phyloP scores from a whole-genome alignment of 2,888 invertebrate species.

The Eudasyphora cyanicolor region DNA sequence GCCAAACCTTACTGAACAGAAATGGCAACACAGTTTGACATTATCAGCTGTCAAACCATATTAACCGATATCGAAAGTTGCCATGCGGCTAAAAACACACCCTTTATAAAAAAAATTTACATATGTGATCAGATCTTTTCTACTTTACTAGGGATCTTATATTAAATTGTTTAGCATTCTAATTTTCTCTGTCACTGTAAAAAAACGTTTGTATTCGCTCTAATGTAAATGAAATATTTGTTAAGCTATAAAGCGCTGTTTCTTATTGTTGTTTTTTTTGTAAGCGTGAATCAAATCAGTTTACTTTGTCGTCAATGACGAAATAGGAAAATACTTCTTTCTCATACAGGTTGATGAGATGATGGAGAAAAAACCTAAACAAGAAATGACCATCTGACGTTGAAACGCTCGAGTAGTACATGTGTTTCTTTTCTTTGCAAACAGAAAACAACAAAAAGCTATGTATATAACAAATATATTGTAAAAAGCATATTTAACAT shows the following conservation, averaged over 20 bases:
- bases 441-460: neutral
- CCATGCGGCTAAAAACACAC: no score
- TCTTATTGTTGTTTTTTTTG: neutral
- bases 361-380: neutral
- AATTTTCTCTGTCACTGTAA: constrained; percentile 1
- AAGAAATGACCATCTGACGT: neutral
- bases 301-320: neutral
- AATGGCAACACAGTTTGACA: no score
- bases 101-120: no score
- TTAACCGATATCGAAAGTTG: no score
- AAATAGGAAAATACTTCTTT: constrained; percentile 21
- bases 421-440: constrained; percentile 13
- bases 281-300: neutral
- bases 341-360: neutral
- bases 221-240: neutral
- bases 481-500: constrained; percentile 14
- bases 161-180: no score
- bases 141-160: no score
- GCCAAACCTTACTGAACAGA: no score
- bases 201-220: neutral
- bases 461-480: neutral
- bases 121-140: no score
- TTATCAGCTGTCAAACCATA: no score
- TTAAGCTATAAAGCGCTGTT: neutral
- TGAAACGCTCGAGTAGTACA: neutral